These are phyloP conservation scores for Barnardius zonarius DNA, from an alignment of 2,113 vertebrate genomes.

Conservation along the genomic window DNA sequence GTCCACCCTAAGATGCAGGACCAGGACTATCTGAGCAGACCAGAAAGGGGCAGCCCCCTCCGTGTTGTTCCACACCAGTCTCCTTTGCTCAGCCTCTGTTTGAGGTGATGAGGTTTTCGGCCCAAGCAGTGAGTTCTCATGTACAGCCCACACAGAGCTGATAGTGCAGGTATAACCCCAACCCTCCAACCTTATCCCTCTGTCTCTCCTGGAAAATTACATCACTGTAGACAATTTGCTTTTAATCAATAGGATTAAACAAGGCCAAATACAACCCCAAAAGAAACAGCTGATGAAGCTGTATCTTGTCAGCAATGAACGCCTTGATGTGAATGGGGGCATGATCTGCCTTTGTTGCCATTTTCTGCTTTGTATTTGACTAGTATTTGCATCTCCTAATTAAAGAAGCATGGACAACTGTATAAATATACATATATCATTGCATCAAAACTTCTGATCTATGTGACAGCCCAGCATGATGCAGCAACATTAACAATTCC, in stretches of 20 bases:
- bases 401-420: background rate
- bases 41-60: background rate
- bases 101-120: background rate
- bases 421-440: background rate
- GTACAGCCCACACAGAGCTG: background rate
- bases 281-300: conserved; percentile 49
- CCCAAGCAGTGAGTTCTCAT: no score
- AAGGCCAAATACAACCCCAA: background rate
- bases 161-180: background rate
- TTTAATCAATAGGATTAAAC: conserved; percentile 43
- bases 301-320: background rate
- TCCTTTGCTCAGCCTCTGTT: background rate
- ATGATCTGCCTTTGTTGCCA: conserved; percentile 27
- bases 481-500: conserved; percentile 23
- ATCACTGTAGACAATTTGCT: background rate
- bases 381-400: conserved; percentile 14
- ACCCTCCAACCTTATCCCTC: background rate
- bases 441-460: conserved; percentile 7
- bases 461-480: conserved; percentile 43
- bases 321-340: background rate
- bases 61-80: background rate
- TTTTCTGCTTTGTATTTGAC: conserved; percentile 48
- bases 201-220: background rate
- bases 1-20: background rate
- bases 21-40: background rate